Evolutionary conservation across 2,113 vertebrate species (phyloP).

Genomic region (Pollachius pollachius): DNA sequence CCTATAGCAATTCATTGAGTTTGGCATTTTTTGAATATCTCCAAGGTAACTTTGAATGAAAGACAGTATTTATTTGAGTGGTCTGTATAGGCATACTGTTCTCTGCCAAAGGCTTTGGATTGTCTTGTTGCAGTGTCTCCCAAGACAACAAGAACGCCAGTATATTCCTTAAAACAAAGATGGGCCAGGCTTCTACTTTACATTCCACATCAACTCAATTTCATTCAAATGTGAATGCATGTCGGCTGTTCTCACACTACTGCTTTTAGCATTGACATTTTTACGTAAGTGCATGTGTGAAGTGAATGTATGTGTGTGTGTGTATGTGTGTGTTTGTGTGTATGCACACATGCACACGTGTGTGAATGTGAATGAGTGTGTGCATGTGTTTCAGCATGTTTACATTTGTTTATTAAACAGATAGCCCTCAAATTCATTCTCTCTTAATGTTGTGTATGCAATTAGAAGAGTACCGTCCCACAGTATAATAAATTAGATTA

Average conservation of each 20-base stretch:
- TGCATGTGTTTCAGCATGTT: constrained; percentile 1
- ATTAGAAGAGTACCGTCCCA: too few relatives aligned
- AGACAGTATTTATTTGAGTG: constrained; percentile 40
- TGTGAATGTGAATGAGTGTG: too few relatives aligned
- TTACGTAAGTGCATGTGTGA: background rate
- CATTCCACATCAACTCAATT: constrained; percentile 48
- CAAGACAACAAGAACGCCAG: constrained; percentile 45
- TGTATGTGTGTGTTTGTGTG: too few relatives aligned
- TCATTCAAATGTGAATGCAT: constrained; percentile 31
- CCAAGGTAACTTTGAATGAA: constrained; percentile 45
- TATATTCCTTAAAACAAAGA: constrained; percentile 34
- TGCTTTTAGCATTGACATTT: background rate
- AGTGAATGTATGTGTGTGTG: too few relatives aligned
- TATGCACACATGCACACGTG: background rate
- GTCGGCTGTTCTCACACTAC: constrained; percentile 3
- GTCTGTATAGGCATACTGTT: constrained; percentile 43
- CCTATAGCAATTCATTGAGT: constrained; percentile 9
- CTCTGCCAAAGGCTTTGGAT: constrained; percentile 36
- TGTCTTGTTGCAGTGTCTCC: constrained; percentile 45
- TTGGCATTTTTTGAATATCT: constrained; percentile 38
- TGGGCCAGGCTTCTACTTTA: constrained; percentile 23
- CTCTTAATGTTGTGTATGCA: too few relatives aligned
- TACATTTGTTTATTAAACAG: constrained; percentile 4
- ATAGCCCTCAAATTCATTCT: background rate
- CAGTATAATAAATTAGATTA: too few relatives aligned